Percentiles rank a stretch among this genome's conserved stretches.
Evolutionary conservation across 2,888 invertebrate species (phyloP).

Genomic region (Magallana nippona): DNA sequence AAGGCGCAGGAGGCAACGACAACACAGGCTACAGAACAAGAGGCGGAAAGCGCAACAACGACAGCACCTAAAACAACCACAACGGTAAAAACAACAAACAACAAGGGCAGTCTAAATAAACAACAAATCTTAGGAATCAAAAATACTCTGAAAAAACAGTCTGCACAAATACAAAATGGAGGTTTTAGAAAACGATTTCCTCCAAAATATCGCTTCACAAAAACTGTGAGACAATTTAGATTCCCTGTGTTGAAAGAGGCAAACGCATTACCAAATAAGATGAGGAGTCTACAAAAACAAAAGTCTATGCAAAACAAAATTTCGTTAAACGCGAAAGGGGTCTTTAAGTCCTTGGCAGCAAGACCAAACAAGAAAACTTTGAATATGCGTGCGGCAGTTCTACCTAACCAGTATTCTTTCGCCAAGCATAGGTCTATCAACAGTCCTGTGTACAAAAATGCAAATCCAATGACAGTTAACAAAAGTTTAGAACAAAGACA

Average conservation of each 20-base stretch:
- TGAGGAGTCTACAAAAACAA: background rate
- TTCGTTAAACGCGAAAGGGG: background rate
- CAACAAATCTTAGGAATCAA: background rate
- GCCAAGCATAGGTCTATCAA: background rate
- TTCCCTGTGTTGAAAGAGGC: background rate
- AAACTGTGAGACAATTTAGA: background rate
- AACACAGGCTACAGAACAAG: background rate
- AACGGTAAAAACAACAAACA: background rate
- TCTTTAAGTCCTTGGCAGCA: background rate
- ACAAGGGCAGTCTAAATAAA: background rate
- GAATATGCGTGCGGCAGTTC: background rate
- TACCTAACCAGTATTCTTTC: background rate
- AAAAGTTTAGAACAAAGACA: background rate
- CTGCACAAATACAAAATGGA: background rate
- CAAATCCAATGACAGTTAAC: too few relatives aligned
- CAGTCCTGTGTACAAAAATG: too few relatives aligned
- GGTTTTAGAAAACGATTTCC: background rate
- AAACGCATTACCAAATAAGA: background rate
- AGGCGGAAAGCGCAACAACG: background rate
- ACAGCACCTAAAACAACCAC: background rate
- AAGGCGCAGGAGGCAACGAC: background rate
- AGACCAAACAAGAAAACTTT: background rate
- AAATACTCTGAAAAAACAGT: background rate
- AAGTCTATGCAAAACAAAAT: background rate
- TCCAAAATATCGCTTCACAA: constrained; percentile 25